A percentile compares a stretch with the other conserved stretches of the same genome.
Conservation (phyloP, 1,140 invertebrate species). For the Zeugodacus cucurbitae region DNA sequence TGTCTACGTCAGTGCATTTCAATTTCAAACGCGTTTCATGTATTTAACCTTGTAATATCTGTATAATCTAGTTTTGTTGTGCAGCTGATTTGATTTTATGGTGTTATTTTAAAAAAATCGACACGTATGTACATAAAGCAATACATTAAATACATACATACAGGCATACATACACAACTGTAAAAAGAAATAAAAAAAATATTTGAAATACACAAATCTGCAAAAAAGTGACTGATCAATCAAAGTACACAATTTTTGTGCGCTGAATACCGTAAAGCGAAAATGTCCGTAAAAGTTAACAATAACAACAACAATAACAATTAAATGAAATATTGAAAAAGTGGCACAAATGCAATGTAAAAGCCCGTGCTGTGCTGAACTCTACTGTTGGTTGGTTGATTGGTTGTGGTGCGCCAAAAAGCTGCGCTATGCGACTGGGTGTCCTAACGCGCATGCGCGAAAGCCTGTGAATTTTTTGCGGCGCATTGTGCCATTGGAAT, state of each 20-base stretch:
- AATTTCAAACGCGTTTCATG: conserved; percentile 17
- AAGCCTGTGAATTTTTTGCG: conserved; percentile 21
- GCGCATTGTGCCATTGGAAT: not conserved
- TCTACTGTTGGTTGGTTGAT: too few species aligned
- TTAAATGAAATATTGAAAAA: not conserved
- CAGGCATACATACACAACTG: not conserved
- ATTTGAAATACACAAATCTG: not conserved
- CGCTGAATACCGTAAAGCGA: conserved; percentile 16
- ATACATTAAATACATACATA: not conserved
- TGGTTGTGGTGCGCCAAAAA: not conserved
- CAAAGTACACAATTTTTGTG: conserved; percentile 1
- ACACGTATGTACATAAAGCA: not conserved
- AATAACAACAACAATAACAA: not conserved
- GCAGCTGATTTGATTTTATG: not conserved
- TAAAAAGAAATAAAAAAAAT: not conserved
- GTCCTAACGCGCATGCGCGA: conserved; percentile 22
- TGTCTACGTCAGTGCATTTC: conserved; percentile 12
- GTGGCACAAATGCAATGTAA: not conserved
- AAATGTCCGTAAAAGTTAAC: not conserved
- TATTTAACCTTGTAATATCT: conserved; percentile 39
- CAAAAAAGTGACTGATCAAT: not conserved
- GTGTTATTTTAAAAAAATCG: not conserved
- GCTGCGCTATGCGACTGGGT: not conserved
- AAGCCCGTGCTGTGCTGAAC: not conserved
- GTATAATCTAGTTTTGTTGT: conserved; percentile 12